Evolutionary conservation across 1,140 invertebrate species (phyloP).

Genomic region (Habropoda laboriosa): DNA sequence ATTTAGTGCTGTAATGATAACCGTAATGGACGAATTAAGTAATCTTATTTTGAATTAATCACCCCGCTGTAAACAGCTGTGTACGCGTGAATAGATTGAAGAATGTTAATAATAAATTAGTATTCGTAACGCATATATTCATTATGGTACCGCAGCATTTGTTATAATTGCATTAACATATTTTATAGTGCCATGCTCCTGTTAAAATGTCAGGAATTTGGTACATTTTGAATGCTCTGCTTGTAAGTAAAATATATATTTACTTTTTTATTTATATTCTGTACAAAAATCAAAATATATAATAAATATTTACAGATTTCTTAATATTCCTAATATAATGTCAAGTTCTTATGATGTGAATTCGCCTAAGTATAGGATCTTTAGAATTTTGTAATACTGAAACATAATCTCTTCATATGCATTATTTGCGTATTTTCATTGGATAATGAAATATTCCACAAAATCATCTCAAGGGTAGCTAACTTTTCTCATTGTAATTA

Average conservation of each 20-base stretch:
- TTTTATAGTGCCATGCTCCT: not conserved
- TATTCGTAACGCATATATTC: no score
- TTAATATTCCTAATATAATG: not conserved
- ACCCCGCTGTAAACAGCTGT: not conserved
- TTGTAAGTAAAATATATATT: constrained; percentile 5
- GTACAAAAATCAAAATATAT: not conserved
- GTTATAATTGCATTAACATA: not conserved
- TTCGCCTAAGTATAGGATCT: not conserved
- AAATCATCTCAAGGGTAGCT: not conserved
- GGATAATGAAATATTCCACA: not conserved
- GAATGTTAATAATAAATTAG: not conserved
- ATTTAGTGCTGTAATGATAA: not conserved
- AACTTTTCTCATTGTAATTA: constrained; percentile 11
- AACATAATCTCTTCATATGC: not conserved
- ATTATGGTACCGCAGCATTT: no score
- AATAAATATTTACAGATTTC: constrained; percentile 10
- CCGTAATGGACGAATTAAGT: not conserved
- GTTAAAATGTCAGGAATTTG: no score
- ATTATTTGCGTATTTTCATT: not conserved
- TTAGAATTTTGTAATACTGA: not conserved
- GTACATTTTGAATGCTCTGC: not conserved
- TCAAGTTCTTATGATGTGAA: not conserved
- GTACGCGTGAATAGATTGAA: not conserved
- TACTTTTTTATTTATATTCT: constrained; percentile 11
- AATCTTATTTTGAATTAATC: not conserved